Base-by-base conservation (phyloP, 2,888 invertebrate species). In the Pocota personata region DNA sequence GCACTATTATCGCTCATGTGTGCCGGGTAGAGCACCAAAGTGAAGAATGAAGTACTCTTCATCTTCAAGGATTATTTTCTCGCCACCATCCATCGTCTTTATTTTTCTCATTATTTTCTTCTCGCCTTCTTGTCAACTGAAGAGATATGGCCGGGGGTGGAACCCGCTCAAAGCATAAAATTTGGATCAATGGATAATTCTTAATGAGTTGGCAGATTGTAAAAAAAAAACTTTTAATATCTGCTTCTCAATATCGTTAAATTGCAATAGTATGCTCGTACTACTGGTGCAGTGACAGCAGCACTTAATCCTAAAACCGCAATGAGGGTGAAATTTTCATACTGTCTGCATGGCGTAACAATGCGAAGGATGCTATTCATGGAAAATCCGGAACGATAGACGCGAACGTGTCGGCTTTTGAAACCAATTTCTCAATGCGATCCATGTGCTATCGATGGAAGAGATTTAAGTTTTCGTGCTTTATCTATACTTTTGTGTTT, bases 21-120 rank as follows among this genome's bases (percentile, higher is more conserved):
- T 71, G 37, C 32, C 21, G 19, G 43, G 60, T 78, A 62, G 78
- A 55, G 67, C 46, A 37, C 62, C 12, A 72, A 77, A 77, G 67
- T 76, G 72, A 73, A 55, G 62, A 62, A 52, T 78, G 67, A 57
- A 83, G 78, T 46, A 40, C 78, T 73, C 78, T 83, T 67, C 83
- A 83, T 73, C 67, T 60, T 67, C 66, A 67, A 78, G 78, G 73
- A 73, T 77, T 73, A 83, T 83, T 69, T 73, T 78, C 72, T 62
- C 52, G 55, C 78, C 83, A 78, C 78, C 71, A 83, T 83, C 78
- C 60, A 83, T 78, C 78, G 83, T 67, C 83, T 83, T 83, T 73
- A 83, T 83, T 78, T 83, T 66, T 73, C 73, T 83, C 78, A 83
- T 83, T 83, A 83, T 78, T 83, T 83, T 78, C 83, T 73, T 73